phyloP scores from a whole-genome alignment of 2,888 invertebrate species.

The Melangyna quadrimaculata region DNA sequence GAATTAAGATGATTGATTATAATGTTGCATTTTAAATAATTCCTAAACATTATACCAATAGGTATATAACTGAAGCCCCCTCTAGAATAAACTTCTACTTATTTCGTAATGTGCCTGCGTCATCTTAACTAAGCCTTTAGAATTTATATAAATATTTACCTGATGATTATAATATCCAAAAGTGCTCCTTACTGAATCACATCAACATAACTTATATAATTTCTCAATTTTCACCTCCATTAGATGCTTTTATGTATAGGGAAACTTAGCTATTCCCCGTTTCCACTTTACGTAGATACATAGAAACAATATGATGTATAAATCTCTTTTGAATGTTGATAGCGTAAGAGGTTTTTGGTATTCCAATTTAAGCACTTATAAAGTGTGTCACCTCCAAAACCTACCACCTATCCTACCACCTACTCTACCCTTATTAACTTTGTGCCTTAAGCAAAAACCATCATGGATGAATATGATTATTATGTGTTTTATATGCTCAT shows the following conservation, averaged over 20 bases:
- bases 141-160: background rate
- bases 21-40: background rate
- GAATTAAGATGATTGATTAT: background rate
- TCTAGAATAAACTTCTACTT: background rate
- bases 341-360: background rate
- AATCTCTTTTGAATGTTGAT: background rate
- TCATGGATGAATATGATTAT: conserved; percentile 66
- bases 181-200: conserved; percentile 1
- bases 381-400: background rate
- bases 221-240: conserved; percentile 49
- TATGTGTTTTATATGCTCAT: conserved; percentile 52
- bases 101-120: background rate
- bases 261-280: background rate
- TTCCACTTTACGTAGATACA: background rate
- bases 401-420: background rate
- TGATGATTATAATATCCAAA: background rate
- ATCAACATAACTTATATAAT: conserved; percentile 36
- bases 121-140: background rate
- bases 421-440: conserved; percentile 41
- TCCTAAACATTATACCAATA: background rate
- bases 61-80: background rate
- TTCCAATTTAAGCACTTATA: background rate
- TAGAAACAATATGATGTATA: background rate
- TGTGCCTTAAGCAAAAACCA: conserved; percentile 52
- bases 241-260: conserved; percentile 37